phyloP scores from a whole-genome alignment of 2,113 vertebrate species.

The Alectura lathami region DNA sequence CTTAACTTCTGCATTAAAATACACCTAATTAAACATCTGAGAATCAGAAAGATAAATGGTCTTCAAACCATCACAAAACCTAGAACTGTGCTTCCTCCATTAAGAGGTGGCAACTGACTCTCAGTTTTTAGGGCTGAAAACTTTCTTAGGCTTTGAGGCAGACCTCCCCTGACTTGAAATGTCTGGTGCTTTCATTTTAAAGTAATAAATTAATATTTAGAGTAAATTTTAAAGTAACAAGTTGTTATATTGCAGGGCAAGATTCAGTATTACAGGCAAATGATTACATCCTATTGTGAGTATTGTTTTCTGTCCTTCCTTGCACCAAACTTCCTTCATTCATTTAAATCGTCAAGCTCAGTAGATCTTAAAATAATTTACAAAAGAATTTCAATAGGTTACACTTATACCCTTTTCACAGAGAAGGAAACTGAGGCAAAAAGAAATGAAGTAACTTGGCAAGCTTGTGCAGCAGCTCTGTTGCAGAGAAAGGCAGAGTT shows the following conservation, averaged over 20 bases:
- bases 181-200: background rate
- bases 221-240: background rate
- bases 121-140: background rate
- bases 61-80: background rate
- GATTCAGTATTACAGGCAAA: background rate
- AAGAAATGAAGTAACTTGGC: background rate
- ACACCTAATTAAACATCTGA: background rate
- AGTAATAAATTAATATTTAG: background rate
- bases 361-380: slow-evolving; percentile 2
- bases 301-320: background rate
- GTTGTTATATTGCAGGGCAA: background rate
- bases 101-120: slow-evolving; percentile 22
- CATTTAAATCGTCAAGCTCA: background rate
- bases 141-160: background rate
- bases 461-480: background rate
- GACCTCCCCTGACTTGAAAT: background rate
- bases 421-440: slow-evolving; percentile 36
- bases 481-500: background rate
- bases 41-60: background rate
- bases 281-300: background rate
- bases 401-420: background rate
- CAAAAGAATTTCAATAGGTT: background rate
- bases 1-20: background rate
- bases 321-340: background rate
- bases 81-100: background rate